Evolutionary conservation across 2,113 vertebrate species (phyloP), one percentile per base, ranked within the genome.

Genomic region (Mesembrinibis cayennensis): DNA sequence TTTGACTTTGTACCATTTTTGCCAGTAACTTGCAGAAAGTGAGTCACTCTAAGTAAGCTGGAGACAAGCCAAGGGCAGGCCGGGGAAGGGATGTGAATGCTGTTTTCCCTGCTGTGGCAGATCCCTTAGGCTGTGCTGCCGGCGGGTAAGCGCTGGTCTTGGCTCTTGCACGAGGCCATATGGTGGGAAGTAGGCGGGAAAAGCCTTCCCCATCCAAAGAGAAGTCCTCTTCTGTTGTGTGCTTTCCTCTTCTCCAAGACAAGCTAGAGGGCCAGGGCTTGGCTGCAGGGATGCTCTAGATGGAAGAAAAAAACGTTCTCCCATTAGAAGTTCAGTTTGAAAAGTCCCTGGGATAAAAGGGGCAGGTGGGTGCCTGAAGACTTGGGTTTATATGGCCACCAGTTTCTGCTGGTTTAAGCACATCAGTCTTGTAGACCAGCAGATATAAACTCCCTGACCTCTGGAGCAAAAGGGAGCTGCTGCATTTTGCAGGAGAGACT

Each of bases 61-160:
- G 83, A 89, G 47, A 45, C 6, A 7, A n/a, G 53, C 38, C 53
- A 42, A 76, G 34, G 71, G 29, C 72, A 76, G 15, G 19, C 84
- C 6, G 3, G 19, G 61, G 27, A 66, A 69, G 50, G 74, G 52
- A 69, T 47, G 30, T 32, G 50, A 17, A 76, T 83, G 87, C 67
- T 87, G 42, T 69, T 89, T 96, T 87, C 71, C 70, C 74, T 91
- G 90, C 87, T 88, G 53, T 40, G 55, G n/a, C n/a, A 78, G 74
- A 69, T 72, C 71, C 62, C 56, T 61, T 12, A 30, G 11, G 26
- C 61, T 84, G 56, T 59, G 61, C 45, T 1, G 3, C 56, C 2
- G 4, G 56, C 2, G 22, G 65, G 62, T 34, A 74, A 87, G 82
- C 0, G 0, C 72, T 30, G 47, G 36, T 94, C 36, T 87, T 92